Evolutionary conservation across 2,113 vertebrate species (phyloP), one percentile per base, ranked within the genome.

Genomic region (Cathartes aura): DNA sequence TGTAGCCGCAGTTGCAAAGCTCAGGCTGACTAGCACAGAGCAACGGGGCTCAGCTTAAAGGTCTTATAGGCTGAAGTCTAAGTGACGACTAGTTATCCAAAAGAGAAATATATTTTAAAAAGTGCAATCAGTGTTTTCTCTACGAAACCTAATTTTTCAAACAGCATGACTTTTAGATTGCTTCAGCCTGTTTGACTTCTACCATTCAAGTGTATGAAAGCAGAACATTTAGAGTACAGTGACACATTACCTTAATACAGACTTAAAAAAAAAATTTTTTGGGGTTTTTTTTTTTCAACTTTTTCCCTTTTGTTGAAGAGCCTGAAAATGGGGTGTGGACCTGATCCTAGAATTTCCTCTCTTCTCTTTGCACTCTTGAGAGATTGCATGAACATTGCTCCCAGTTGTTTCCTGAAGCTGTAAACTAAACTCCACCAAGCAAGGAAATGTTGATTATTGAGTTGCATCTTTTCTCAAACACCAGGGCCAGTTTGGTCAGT

Each of bases 1-100:
- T 78, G 53, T 38, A 40, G 63, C 30, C 0, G 0, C 40, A 7
- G n/a, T 15, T 78, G 47, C n/a, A 47, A 74, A 74, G 50, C 56
- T 72, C 60, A 24, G 56, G 29, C 43, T 93, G 72, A 38, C 20
- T 32, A 40, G n/a, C 26, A n/a, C 67, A 52, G 40, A 73, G 38
- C 24, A 78, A 5, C 0, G 2, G 34, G 52, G 42, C 63, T 81
- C 47, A 89, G 19, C 23, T 79, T 34, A 52, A 52, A 91, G 64
- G 29, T 52, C 67, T 87, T 29, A 11, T 27, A 47, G 93, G 29
- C 38, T 79, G 38, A 63, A 64, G 43, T 15, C 56, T 12, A 82
- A 34, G 64, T 38, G 38, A 50, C 40, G 43, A 56, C 17, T 42
- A 70, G 64, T 85, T 91, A 59, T 43, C 50, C 47, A 16, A 78